Conservation (phyloP, 2,888 invertebrate species). For the Lasioglossum zephyrum region DNA sequence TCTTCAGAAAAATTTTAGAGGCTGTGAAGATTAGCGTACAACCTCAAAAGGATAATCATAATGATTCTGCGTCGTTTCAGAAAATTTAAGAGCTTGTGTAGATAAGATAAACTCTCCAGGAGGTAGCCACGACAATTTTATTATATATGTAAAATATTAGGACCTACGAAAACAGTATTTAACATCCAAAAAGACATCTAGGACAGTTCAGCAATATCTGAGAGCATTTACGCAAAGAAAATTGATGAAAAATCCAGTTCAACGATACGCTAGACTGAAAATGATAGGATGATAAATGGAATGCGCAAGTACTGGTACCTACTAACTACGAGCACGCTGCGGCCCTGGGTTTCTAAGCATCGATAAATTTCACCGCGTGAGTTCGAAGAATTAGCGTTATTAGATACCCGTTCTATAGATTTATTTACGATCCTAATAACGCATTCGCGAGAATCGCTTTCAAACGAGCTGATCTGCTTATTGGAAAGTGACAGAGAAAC, state of each 20-base stretch:
- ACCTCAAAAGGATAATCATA: too few relatives aligned
- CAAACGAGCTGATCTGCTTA: background rate
- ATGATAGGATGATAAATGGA: background rate
- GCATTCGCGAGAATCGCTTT: conserved; percentile 12
- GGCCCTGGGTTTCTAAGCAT: conserved; percentile 45
- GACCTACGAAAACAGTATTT: background rate
- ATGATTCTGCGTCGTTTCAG: background rate
- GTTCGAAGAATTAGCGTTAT: conserved; percentile 35
- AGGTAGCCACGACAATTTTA: too few relatives aligned
- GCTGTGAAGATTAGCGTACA: too few relatives aligned
- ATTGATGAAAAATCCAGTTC: background rate
- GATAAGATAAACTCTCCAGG: background rate
- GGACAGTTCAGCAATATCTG: too few relatives aligned
- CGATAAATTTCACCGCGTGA: conserved; percentile 60
- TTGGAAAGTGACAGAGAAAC: conserved; percentile 5
- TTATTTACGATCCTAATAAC: conserved; percentile 36
- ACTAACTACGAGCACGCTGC: background rate
- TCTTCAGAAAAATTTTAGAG: background rate
- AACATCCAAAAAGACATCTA: too few relatives aligned
- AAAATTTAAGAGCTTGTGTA: background rate
- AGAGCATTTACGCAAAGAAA: background rate
- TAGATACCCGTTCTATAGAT: conserved; percentile 15
- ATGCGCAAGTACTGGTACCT: background rate
- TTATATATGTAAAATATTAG: too few relatives aligned
- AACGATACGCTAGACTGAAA: background rate